phyloP scores from a whole-genome alignment of 2,797 vertebrate species.

The Sebastes oblongus region DNA sequence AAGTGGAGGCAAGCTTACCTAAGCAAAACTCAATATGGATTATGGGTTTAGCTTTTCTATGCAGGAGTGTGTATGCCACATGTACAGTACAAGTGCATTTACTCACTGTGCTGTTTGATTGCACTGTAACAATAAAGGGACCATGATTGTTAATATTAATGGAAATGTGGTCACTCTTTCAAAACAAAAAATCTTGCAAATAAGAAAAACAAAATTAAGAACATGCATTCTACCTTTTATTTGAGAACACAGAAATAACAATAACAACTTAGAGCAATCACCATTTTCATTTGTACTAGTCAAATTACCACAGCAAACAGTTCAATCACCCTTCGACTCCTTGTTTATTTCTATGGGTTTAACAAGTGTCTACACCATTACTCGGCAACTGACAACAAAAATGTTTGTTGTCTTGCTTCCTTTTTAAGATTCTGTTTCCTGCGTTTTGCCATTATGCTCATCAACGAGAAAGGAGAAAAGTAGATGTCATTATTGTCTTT shows the following conservation, averaged over 20 bases:
- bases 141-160: background rate
- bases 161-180: background rate
- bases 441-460: background rate
- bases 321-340: no score
- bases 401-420: background rate
- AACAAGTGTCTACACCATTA: background rate
- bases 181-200: background rate
- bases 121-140: background rate
- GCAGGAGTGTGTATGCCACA: conserved; percentile 16
- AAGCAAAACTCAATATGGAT: conserved; percentile 71
- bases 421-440: background rate
- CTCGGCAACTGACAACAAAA: conserved; percentile 26
- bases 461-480: background rate
- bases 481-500: background rate
- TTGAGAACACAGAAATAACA: background rate
- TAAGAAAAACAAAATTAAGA: background rate
- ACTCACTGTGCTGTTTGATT: conserved; percentile 8
- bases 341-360: background rate
- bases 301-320: no score
- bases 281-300: no score
- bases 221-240: background rate
- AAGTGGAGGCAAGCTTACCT: conserved; percentile 66
- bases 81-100: conserved; percentile 4
- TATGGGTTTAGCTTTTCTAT: conserved; percentile 40
- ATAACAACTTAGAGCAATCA: no score